Conservation (phyloP, 2,113 vertebrate species). For the Pycnonotus jocosus region DNA sequence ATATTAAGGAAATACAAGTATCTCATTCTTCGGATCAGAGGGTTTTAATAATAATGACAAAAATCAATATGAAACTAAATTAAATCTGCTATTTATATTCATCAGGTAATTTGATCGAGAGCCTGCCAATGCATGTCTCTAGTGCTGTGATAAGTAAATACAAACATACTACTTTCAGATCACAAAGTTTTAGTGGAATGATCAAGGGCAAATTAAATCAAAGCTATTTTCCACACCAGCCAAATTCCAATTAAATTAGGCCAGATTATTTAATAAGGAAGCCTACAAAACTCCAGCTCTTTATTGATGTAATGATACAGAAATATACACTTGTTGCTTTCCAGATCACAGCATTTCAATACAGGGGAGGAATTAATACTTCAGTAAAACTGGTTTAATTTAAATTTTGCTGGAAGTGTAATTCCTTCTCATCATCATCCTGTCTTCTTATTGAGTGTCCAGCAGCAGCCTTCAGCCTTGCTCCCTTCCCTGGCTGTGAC, state of each 20-base stretch:
- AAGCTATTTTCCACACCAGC: background rate
- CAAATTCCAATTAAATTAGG: constrained; percentile 15
- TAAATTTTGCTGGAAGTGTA: background rate
- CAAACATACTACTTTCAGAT: constrained; percentile 10
- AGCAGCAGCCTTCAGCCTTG: background rate
- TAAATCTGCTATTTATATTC: constrained; percentile 25
- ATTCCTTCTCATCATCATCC: background rate
- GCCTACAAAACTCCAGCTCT: background rate
- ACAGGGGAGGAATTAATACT: background rate
- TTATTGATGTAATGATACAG: background rate
- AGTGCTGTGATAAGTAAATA: constrained; percentile 15
- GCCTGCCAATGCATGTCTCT: background rate
- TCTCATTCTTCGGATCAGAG: background rate
- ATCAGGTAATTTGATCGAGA: background rate
- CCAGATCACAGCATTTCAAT: background rate
- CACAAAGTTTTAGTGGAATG: constrained; percentile 11
- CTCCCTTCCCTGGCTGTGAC: background rate
- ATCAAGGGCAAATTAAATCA: constrained; percentile 17
- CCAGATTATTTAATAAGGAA: background rate
- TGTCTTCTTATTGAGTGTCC: background rate
- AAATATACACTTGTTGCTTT: constrained; percentile 9
- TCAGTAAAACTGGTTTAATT: background rate
- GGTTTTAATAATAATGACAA: constrained; percentile 30
- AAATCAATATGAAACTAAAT: constrained; percentile 48
- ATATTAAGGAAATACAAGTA: background rate